Conservation (phyloP, 2,113 vertebrate genomes). For the Pandion haliaetus region DNA sequence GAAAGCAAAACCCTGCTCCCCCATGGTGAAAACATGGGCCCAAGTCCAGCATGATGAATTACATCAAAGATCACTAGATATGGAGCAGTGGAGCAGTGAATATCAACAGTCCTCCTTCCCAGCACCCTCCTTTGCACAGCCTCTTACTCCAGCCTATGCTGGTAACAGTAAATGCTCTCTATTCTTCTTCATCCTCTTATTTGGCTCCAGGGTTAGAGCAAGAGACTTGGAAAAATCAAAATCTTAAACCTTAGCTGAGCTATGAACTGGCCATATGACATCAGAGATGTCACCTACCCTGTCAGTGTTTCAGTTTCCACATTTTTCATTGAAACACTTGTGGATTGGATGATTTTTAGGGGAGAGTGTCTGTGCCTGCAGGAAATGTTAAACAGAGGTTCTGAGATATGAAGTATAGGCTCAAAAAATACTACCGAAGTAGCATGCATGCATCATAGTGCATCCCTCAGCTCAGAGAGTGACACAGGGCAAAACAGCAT, state of each 20-base stretch:
- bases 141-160: neutral
- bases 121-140: neutral
- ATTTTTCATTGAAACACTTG: neutral
- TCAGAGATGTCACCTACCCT: neutral
- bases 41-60: neutral
- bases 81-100: neutral
- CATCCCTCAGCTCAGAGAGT: neutral
- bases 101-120: neutral
- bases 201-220: neutral
- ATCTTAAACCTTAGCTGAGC: neutral
- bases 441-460: too few relatives aligned
- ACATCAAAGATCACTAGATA: neutral
- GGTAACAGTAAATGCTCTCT: neutral
- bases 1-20: neutral
- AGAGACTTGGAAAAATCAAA: neutral
- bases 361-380: neutral
- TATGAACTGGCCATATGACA: neutral
- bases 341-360: neutral
- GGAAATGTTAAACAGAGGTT: neutral
- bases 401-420: neutral
- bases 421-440: neutral
- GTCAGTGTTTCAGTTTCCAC: neutral
- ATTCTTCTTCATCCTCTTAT: neutral
- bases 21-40: neutral
- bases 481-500: neutral